Evolutionary conservation across 53 echinoderm and acorn worm species (phyloP).

Genomic region (Temnopleurus reevesii): DNA sequence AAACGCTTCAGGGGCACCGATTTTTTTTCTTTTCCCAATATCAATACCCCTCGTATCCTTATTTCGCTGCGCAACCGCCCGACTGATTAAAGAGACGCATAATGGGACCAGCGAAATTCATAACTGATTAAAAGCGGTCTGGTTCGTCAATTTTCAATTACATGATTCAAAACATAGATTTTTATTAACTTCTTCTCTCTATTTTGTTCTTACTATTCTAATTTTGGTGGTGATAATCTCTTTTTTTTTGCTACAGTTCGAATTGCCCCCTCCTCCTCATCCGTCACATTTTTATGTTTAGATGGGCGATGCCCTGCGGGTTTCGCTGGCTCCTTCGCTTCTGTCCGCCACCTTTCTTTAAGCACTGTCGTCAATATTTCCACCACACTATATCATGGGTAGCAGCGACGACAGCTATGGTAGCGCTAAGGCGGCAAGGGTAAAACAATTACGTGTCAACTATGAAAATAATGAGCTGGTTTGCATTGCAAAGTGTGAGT

Average conservation of each 20-base stretch:
- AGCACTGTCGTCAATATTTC: background rate
- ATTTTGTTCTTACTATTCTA: background rate
- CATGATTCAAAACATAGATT: constrained; percentile 15
- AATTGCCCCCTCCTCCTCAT: background rate
- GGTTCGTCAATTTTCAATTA: constrained; percentile 49
- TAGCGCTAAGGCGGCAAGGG: constrained; percentile 20
- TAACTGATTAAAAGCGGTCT: constrained; percentile 16
- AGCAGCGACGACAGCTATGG: background rate
- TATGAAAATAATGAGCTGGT: constrained; percentile 61
- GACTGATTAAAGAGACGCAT: background rate
- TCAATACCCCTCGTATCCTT: background rate
- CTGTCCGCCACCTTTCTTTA: constrained; percentile 1
- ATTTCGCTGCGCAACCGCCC: constrained; percentile 24
- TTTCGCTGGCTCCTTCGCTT: constrained; percentile 19
- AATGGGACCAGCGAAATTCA: constrained; percentile 31
- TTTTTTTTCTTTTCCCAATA: background rate
- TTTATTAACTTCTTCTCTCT: background rate
- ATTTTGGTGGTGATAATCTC: background rate
- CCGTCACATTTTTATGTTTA: background rate
- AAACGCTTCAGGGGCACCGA: background rate
- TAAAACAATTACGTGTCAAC: constrained; percentile 58
- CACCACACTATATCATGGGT: background rate
- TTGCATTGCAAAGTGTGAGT: constrained; percentile 54
- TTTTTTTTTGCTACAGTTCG: constrained; percentile 8
- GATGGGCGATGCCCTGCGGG: constrained; percentile 42